A percentile compares a stretch with the other conserved stretches of the same genome.
These are phyloP conservation scores for Grammomys dolichurus DNA, from an alignment of 2,113 vertebrate species.

Conservation along the genomic window DNA sequence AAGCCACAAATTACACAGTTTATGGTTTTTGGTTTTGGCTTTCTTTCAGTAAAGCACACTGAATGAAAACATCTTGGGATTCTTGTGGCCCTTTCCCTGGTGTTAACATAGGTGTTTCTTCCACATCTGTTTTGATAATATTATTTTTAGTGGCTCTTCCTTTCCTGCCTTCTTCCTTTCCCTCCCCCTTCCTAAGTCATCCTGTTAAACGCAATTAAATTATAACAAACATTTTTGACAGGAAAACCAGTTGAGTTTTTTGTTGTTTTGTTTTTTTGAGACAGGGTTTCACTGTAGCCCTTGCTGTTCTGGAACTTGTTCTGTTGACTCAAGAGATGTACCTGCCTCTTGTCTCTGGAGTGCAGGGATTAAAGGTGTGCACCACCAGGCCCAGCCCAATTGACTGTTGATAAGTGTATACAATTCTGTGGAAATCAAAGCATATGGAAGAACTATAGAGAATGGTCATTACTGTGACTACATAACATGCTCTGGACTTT, in stretches of 20 bases:
- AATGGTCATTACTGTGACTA: background rate
- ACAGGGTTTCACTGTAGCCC: background rate
- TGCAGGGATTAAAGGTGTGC: background rate
- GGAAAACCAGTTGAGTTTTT: conserved; percentile 1
- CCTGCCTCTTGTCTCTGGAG: background rate
- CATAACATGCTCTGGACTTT: background rate
- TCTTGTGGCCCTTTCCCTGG: conserved; percentile 16
- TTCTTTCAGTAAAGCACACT: conserved; percentile 50
- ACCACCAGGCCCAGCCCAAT: background rate
- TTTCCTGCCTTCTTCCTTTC: background rate
- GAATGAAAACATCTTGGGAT: background rate
- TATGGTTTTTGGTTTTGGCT: conserved; percentile 61
- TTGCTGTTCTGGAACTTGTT: background rate
- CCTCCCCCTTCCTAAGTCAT: background rate
- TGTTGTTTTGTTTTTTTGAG: background rate
- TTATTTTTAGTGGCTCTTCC: conserved; percentile 34
- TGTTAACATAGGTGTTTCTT: conserved; percentile 38
- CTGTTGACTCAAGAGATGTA: background rate
- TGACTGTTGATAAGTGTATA: conserved; percentile 12
- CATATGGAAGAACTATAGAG: background rate
- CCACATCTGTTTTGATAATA: background rate
- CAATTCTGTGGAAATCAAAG: background rate
- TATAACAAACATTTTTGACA: conserved; percentile 46
- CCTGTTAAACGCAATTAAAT: background rate
- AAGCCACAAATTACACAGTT: conserved; percentile 34